Base-by-base conservation (phyloP, 1,140 invertebrate genomes). In the Tachypleus tridentatus region DNA sequence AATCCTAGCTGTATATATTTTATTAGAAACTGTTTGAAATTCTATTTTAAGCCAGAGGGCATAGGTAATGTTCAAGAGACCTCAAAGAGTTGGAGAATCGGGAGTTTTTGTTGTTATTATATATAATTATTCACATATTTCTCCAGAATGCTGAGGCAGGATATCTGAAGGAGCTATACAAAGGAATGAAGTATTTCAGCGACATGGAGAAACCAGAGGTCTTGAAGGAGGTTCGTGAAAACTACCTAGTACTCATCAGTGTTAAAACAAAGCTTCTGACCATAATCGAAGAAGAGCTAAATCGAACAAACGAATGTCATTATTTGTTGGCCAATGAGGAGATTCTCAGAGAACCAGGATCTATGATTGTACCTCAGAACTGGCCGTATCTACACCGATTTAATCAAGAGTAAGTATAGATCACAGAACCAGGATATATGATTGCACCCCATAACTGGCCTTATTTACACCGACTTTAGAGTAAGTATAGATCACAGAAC, bases 321-420 rank as follows among this genome's bases (percentile, higher is more conserved):
- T 70, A 70, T 51, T 67, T 76, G 74, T n/a, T 71, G 83, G 84
- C 83, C 62, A 75, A 77, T 4, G 86, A 91, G 69, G 85, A 89
- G 66, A 87, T 93, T 73, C 81, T 88, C 67, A 82, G 86, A 57
- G 89, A 94, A 75, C 82, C 86, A 67, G 82, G 93, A 57, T 85
- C 86, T 0, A 80, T 93, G 79, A 81, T 89, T 54, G 77, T 93
- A 8, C 79, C 86, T 0, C 75, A 79, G 4, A 82, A 83, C 7
- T 91, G 85, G 74, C 89, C 89, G 0, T 92, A 91, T 73, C 73
- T 72, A 48, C 11, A 61, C 5, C 56, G 58, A 49, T 4, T 72
- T 5, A 81, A 85, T 70, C 69, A 76, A 9, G 80, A 84, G 84
- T 85, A 76, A 78, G 80, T 75, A 61, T 58, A 29, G 29, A 29